phyloP scores from a whole-genome alignment of 1,140 invertebrate species.

The Drosophila nasuta region DNA sequence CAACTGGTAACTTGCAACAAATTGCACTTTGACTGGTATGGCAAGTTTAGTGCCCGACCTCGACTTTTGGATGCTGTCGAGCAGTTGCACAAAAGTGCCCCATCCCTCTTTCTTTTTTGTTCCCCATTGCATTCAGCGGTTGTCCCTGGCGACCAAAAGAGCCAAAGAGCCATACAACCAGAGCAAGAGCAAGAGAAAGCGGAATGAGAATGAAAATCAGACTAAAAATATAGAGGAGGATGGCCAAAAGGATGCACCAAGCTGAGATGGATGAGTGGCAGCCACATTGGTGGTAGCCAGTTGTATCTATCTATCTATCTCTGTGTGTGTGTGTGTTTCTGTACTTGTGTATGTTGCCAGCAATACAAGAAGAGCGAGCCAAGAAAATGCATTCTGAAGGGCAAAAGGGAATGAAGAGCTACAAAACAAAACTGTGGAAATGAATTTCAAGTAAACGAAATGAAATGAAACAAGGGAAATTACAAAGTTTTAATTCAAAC shows the following conservation, averaged over 20 bases:
- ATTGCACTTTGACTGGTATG: constrained; percentile 78
- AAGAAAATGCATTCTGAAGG: constrained; percentile 58
- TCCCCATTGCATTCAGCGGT: constrained; percentile 71
- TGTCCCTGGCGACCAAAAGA: constrained; percentile 69
- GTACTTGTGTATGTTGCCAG: constrained; percentile 2
- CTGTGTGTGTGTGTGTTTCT: background rate
- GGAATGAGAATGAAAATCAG: constrained; percentile 6
- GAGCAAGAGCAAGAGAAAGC: background rate
- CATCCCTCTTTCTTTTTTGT: constrained; percentile 19
- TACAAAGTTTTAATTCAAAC: constrained; percentile 84
- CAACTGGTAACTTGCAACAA: constrained; percentile 61
- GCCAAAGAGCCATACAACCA: constrained; percentile 5
- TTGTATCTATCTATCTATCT: background rate
- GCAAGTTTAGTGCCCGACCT: constrained; percentile 67
- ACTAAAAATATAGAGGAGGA: constrained; percentile 23
- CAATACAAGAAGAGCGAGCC: constrained; percentile 39
- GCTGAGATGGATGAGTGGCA: constrained; percentile 54
- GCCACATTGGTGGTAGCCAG: constrained; percentile 36
- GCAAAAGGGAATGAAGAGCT: constrained; percentile 5
- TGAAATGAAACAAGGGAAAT: constrained; percentile 83
- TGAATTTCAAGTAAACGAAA: constrained; percentile 81
- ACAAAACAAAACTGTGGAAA: constrained; percentile 66
- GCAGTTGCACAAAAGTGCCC: constrained; percentile 48
- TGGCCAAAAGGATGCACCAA: constrained; percentile 32
- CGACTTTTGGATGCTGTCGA: constrained; percentile 45